Evolutionary conservation across 2,113 vertebrate genomes (phyloP).

Genomic region (Tragelaphus buxtoni): DNA sequence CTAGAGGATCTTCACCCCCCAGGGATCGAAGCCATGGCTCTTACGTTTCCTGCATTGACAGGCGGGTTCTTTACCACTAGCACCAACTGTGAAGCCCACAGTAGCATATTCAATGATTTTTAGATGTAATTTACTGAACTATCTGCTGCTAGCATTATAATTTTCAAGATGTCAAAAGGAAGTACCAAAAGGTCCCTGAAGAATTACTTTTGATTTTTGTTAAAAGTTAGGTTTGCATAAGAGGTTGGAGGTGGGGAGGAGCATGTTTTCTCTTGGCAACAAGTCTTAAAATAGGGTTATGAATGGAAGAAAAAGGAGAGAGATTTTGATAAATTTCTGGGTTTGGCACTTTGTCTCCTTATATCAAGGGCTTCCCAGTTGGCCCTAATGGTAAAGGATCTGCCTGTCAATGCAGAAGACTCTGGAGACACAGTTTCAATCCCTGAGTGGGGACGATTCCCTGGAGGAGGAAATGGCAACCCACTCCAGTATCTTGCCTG

Average conservation of each 20-base stretch:
- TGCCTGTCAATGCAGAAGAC: neutral
- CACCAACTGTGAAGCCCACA: neutral
- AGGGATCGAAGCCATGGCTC: accelerated
- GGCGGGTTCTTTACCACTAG: neutral
- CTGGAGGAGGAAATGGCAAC: neutral
- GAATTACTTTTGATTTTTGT: neutral
- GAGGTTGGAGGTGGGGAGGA: neutral
- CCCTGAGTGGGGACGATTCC: neutral
- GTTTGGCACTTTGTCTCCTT: neutral
- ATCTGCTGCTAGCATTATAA: neutral
- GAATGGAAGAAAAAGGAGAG: neutral
- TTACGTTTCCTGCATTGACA: neutral
- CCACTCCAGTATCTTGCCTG: neutral
- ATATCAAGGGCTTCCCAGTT: neutral
- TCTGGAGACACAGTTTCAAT: neutral
- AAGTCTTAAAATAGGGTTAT: neutral
- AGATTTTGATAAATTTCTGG: neutral
- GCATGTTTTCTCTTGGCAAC: neutral
- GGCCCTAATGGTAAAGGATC: neutral
- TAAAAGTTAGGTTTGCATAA: neutral
- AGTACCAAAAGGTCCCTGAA: neutral
- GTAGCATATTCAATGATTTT: neutral
- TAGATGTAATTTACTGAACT: neutral
- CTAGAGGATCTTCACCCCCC: neutral
- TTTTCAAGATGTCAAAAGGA: constrained; percentile 6